A percentile compares a stretch with the other conserved stretches of the same genome.
Evolutionary conservation across 2,797 vertebrate species (phyloP).

Genomic region (Chloroceryle amazona): DNA sequence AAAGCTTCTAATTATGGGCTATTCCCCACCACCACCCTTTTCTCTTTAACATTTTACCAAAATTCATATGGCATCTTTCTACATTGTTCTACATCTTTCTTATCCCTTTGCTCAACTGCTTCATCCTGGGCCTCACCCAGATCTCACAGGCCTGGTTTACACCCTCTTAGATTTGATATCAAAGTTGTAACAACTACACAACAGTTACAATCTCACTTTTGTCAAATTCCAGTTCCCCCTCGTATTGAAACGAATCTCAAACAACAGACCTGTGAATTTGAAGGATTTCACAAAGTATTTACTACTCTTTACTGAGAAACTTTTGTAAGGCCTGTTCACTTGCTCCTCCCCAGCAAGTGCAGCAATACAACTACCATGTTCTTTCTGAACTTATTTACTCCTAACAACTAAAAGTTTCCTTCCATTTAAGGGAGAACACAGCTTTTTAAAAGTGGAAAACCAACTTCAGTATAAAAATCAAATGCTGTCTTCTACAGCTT

Average conservation of each 20-base stretch:
- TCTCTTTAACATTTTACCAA: not conserved
- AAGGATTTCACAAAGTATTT: not conserved
- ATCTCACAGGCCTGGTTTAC: not conserved
- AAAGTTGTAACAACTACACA: not conserved
- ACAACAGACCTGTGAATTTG: not conserved
- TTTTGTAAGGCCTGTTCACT: not conserved
- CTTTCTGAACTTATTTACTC: not conserved
- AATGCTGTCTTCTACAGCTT: not conserved
- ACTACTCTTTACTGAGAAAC: not conserved
- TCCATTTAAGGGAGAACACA: not conserved
- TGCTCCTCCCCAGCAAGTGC: not conserved
- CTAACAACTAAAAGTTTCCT: not conserved
- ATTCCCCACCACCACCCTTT: fast-evolving
- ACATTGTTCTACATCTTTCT: too few relatives aligned
- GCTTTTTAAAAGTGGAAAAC: not conserved
- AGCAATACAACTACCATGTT: not conserved
- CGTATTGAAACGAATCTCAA: fast-evolving
- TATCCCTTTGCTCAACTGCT: not conserved
- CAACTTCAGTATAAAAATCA: not conserved
- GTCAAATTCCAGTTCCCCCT: not conserved
- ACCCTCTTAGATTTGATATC: not conserved
- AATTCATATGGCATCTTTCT: not conserved
- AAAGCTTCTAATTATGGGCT: not conserved
- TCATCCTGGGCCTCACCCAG: fast-evolving
- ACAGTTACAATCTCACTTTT: not conserved